Percentiles rank a stretch among this genome's conserved stretches.
Evolutionary conservation across 2,888 invertebrate species (phyloP).

Genomic region (Yponomeuta evonymella): DNA sequence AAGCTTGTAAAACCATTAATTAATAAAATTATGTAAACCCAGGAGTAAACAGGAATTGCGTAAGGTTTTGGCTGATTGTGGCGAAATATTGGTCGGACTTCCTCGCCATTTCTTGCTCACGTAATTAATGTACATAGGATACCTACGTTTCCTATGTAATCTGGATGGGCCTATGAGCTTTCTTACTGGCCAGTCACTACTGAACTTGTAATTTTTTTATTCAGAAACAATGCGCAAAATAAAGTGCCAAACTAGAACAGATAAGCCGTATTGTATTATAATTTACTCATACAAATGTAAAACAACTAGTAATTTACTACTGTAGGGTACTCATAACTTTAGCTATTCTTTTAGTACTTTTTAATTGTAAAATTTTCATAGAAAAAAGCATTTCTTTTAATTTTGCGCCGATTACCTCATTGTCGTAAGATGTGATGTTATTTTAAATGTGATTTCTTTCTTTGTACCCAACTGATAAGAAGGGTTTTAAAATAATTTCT

Average conservation of each 20-base stretch:
- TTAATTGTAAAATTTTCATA: conserved; percentile 18
- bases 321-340: conserved; percentile 17
- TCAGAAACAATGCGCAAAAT: conserved; percentile 5
- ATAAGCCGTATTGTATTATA: not conserved
- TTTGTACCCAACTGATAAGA: too few relatives aligned
- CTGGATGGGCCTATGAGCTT: not conserved
- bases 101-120: too few relatives aligned
- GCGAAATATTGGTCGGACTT: too few relatives aligned
- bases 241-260: conserved; percentile 9
- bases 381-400: conserved; percentile 21
- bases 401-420: conserved; percentile 30
- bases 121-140: too few relatives aligned
- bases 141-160: too few relatives aligned
- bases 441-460: not conserved
- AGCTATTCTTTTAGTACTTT: conserved; percentile 10
- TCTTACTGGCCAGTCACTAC: not conserved
- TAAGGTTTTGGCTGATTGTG: too few relatives aligned
- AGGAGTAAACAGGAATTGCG: too few relatives aligned
- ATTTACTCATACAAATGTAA: not conserved
- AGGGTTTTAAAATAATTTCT: conserved; percentile 18
- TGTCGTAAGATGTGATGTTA: conserved; percentile 27
- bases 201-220: not conserved
- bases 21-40: too few relatives aligned
- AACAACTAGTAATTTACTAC: not conserved
- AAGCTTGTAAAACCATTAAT: too few relatives aligned